phyloP scores from a whole-genome alignment of 1,140 invertebrate species.

The Tetramorium alpestre region DNA sequence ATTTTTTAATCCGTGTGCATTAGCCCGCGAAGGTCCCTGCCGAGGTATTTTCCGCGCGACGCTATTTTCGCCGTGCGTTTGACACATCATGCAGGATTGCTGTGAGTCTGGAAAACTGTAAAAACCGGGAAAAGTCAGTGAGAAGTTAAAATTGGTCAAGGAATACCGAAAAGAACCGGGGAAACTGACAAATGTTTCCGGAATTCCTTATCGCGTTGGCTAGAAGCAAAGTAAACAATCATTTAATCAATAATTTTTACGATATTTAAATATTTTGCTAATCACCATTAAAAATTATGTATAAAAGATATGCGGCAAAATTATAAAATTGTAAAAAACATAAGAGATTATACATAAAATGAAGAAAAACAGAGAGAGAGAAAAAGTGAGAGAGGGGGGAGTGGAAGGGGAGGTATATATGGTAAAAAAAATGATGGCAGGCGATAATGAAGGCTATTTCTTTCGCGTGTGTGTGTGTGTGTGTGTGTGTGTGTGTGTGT shows the following conservation, averaged over 20 bases:
- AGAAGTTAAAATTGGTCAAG: background rate
- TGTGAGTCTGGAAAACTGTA: slow-evolving; percentile 13
- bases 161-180: background rate
- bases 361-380: background rate
- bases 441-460: background rate
- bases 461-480: background rate
- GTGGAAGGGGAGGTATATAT: no score
- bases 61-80: slow-evolving; percentile 57
- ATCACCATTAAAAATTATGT: background rate
- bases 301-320: background rate
- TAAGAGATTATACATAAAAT: background rate
- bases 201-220: background rate
- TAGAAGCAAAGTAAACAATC: background rate
- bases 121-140: slow-evolving; percentile 2
- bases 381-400: background rate
- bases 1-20: slow-evolving; percentile 52
- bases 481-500: no score
- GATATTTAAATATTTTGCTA: background rate
- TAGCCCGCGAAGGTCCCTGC: slow-evolving; percentile 50
- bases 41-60: slow-evolving; percentile 43
- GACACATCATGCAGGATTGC: slow-evolving; percentile 43
- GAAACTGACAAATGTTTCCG: background rate
- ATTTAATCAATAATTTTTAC: background rate
- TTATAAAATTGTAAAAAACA: background rate
- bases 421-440: background rate